phyloP scores from a whole-genome alignment of 2,888 invertebrate genomes.

The Athrips mouffetella region DNA sequence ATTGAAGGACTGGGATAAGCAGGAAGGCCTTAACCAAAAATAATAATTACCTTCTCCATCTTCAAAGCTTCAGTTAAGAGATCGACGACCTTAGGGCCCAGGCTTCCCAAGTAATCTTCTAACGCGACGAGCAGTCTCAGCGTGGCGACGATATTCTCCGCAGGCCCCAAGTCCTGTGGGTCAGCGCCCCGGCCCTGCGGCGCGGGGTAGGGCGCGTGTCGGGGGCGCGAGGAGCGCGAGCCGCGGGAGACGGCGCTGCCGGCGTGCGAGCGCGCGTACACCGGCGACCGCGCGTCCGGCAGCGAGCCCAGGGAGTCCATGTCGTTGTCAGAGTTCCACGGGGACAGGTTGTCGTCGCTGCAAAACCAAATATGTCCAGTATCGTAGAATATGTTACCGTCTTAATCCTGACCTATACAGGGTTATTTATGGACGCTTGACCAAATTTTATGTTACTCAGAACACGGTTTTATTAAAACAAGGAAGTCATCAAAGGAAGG shows the following conservation, averaged over 20 bases:
- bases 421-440: no score
- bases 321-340: constrained; percentile 62
- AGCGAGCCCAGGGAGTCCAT: constrained; percentile 49
- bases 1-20: no score
- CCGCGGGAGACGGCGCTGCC: constrained; percentile 32
- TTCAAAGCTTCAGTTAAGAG: constrained; percentile 86
- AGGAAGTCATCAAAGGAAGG: no score
- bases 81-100: constrained; percentile 88
- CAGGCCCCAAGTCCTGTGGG: constrained; percentile 51
- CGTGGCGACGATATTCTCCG: constrained; percentile 81
- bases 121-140: constrained; percentile 87
- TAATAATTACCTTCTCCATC: constrained; percentile 81
- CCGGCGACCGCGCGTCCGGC: constrained; percentile 39
- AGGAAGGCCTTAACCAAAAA: no score
- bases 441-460: no score
- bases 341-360: constrained; percentile 55
- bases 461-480: no score
- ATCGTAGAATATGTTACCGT: no score
- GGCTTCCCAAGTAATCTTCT: constrained; percentile 89
- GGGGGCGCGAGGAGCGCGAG: constrained; percentile 25
- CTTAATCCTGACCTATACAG: no score
- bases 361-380: background rate
- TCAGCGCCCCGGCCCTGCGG: constrained; percentile 6
- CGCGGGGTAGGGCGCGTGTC: background rate
- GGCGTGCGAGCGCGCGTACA: constrained; percentile 27